Conservation (phyloP, 2,888 invertebrate genomes). For the Sussaba pulchella region DNA sequence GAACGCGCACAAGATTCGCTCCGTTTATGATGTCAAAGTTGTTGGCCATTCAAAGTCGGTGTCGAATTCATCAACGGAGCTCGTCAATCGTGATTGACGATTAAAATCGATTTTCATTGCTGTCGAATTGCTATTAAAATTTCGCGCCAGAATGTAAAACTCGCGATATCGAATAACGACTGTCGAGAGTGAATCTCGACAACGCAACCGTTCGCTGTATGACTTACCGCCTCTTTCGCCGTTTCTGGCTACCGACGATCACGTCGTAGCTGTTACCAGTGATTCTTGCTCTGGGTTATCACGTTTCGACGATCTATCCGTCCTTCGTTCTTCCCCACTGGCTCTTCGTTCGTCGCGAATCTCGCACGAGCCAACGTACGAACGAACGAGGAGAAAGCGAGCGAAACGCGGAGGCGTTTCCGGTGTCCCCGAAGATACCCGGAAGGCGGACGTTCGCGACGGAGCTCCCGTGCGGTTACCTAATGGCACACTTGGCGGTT, state of each 20-base stretch:
- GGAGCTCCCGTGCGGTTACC: conserved; percentile 44
- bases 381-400: conserved; percentile 18
- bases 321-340: conserved; percentile 25
- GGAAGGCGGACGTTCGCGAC: conserved; percentile 51
- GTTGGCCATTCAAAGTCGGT: neutral
- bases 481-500: conserved; percentile 42
- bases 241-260: neutral
- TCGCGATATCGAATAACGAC: neutral
- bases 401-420: conserved; percentile 54
- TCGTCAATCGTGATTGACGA: no score
- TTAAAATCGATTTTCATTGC: neutral
- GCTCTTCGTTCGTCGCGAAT: neutral
- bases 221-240: neutral
- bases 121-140: no score
- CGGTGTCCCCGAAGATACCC: conserved; percentile 56
- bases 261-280: neutral
- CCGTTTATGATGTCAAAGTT: neutral
- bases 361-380: neutral
- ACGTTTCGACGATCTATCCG: neutral
- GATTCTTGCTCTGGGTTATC: neutral
- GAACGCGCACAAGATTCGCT: conserved; percentile 5
- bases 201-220: neutral
- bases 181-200: conserved; percentile 4
- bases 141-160: neutral
- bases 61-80: no score